Evolutionary conservation across 2,113 vertebrate species (phyloP).

Genomic region (Lepus timidus): DNA sequence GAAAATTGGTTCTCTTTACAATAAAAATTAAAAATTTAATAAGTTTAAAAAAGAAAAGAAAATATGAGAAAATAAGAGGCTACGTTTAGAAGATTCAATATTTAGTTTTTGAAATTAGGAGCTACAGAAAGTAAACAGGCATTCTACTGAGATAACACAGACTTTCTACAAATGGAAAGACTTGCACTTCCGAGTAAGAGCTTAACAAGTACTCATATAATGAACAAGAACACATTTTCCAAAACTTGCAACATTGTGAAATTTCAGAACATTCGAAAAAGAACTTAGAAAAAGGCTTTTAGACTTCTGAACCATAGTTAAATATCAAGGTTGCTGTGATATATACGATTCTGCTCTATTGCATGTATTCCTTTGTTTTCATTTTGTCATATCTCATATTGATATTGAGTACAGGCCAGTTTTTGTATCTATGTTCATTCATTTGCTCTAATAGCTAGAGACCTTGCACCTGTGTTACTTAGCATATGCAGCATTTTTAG

Average conservation of each 20-base stretch:
- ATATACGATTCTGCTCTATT: neutral
- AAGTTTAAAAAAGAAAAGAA: neutral
- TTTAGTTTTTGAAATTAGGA: neutral
- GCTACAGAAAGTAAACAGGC: neutral
- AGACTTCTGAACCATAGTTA: neutral
- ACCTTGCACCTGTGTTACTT: neutral
- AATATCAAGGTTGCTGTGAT: rapidly evolving
- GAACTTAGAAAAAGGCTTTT: neutral
- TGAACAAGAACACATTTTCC: neutral
- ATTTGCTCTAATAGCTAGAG: neutral
- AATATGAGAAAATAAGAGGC: neutral
- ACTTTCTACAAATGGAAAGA: neutral
- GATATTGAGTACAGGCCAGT: neutral
- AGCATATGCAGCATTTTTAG: neutral
- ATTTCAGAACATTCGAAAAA: neutral
- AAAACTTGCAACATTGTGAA: neutral
- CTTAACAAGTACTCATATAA: neutral
- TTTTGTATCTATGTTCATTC: neutral
- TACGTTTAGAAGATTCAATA: neutral
- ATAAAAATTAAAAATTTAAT: no score
- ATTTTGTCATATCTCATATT: neutral
- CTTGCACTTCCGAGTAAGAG: neutral
- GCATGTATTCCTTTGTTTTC: neutral
- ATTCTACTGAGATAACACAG: neutral
- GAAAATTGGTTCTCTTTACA: no score